These are phyloP conservation scores for Drosophila conformis DNA, from an alignment of 2,888 invertebrate genomes.

Conservation along the genomic window DNA sequence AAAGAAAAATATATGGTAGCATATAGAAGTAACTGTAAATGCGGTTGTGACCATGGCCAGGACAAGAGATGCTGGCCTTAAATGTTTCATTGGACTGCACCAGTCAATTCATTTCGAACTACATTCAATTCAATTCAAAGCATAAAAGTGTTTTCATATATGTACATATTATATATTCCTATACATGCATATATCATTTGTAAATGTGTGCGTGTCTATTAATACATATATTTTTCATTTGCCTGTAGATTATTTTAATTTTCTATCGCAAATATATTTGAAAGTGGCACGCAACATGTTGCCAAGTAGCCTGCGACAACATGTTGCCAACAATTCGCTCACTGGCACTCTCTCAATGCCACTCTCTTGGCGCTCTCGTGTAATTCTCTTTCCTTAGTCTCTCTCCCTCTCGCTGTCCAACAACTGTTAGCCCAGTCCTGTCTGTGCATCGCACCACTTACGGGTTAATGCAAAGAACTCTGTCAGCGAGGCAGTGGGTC, in stretches of 20 bases:
- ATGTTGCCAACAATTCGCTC: slow-evolving; percentile 53
- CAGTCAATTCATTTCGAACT: slow-evolving; percentile 35
- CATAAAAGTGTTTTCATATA: slow-evolving; percentile 8
- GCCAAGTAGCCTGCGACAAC: slow-evolving; percentile 18
- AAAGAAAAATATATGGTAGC: slow-evolving; percentile 17
- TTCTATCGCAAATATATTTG: slow-evolving; percentile 61
- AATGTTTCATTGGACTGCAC: slow-evolving; percentile 30
- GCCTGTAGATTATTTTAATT: slow-evolving; percentile 73
- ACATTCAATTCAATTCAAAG: slow-evolving; percentile 49
- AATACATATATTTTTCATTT: slow-evolving; percentile 14
- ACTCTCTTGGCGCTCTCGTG: slow-evolving; percentile 6
- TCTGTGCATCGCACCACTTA: slow-evolving; percentile 26
- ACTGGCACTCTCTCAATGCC: neutral
- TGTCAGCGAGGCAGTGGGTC: slow-evolving; percentile 78
- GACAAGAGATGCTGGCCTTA: slow-evolving; percentile 20
- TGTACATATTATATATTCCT: neutral
- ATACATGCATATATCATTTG: neutral
- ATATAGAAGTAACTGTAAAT: slow-evolving; percentile 40
- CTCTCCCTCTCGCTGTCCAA: slow-evolving; percentile 11
- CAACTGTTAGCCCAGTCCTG: slow-evolving; percentile 39
- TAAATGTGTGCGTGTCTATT: slow-evolving; percentile 7
- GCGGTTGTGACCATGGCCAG: slow-evolving; percentile 50
- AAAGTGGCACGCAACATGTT: slow-evolving; percentile 60
- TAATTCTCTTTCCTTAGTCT: neutral
- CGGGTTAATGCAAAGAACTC: slow-evolving; percentile 71